Conservation (phyloP, 2,797 vertebrate species). For the Erithacus rubecula region DNA sequence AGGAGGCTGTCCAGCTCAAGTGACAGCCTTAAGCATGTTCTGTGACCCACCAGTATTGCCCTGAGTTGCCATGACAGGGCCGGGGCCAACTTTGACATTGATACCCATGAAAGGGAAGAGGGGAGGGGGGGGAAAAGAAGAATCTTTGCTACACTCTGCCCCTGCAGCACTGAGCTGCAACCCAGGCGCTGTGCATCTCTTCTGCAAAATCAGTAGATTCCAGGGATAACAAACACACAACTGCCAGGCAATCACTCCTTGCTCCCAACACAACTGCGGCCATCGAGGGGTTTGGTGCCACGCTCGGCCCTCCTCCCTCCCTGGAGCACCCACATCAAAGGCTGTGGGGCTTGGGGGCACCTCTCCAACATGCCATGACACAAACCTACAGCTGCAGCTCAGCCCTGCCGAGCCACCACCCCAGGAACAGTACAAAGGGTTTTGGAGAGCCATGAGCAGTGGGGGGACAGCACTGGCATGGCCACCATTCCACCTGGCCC, state of each 20-base stretch:
- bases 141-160: neutral
- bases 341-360: neutral
- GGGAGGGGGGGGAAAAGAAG: accelerated
- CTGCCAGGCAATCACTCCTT: neutral
- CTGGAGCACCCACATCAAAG: neutral
- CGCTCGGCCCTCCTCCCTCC: neutral
- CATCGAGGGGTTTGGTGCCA: neutral
- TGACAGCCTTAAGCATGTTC: neutral
- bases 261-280: neutral
- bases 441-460: conserved; percentile 52
- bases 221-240: neutral
- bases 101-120: neutral
- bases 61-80: neutral
- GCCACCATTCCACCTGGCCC: neutral
- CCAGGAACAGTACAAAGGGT: conserved; percentile 66
- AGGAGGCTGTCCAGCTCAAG: neutral
- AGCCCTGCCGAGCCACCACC: conserved; percentile 47
- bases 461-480: neutral
- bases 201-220: neutral
- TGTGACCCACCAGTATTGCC: neutral
- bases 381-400: conserved; percentile 52
- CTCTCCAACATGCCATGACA: neutral
- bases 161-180: neutral
- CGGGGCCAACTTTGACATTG: neutral
- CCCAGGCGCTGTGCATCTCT: neutral